These are phyloP conservation scores for Acanthornis magna DNA, from an alignment of 2,797 vertebrate species.

Conservation along the genomic window DNA sequence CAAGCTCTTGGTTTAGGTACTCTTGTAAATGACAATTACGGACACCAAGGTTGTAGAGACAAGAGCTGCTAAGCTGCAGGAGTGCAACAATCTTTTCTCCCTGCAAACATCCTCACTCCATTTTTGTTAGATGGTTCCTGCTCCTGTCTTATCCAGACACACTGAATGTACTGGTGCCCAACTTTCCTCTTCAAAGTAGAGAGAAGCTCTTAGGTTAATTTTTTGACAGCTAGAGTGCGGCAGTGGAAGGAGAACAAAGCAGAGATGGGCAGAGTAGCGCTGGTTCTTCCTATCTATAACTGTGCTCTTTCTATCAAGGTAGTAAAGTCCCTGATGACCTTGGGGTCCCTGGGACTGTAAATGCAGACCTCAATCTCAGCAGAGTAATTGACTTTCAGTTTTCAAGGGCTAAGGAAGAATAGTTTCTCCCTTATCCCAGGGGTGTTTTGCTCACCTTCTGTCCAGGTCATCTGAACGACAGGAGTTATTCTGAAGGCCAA, in stretches of 20 bases:
- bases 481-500: background rate
- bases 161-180: background rate
- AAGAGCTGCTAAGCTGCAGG: background rate
- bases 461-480: background rate
- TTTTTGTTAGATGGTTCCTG: background rate
- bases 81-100: background rate
- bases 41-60: background rate
- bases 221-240: background rate
- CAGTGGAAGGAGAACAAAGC: background rate
- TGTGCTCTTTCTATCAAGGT: background rate
- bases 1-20: background rate
- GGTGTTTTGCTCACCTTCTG: background rate
- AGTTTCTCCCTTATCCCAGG: background rate
- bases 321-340: background rate
- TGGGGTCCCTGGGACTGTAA: background rate
- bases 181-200: background rate
- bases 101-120: background rate
- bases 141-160: background rate
- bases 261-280: background rate
- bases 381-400: background rate
- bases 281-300: background rate
- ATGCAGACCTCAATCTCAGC: background rate
- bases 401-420: background rate
- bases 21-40: background rate
- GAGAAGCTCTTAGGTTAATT: background rate